phyloP scores from a whole-genome alignment of 2,113 vertebrate species.

The Brevimyrus niger region DNA sequence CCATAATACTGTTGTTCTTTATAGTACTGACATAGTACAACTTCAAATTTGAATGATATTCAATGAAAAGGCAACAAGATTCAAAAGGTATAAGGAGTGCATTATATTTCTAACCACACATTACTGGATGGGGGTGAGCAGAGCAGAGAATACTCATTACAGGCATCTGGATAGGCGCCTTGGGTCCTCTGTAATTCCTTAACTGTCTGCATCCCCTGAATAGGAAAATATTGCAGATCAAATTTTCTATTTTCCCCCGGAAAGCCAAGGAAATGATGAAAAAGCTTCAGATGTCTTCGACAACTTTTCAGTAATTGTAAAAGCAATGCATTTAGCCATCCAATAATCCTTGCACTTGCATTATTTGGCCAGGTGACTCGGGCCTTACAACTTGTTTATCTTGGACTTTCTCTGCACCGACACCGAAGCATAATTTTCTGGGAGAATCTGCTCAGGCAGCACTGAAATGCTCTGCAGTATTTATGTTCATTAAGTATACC shows the following conservation, averaged over 20 bases:
- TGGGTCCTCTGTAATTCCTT: neutral
- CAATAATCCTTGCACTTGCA: neutral
- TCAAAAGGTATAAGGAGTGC: neutral
- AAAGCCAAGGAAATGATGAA: neutral
- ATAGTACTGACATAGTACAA: neutral
- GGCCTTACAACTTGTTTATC: neutral
- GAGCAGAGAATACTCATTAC: neutral
- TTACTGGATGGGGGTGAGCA: neutral
- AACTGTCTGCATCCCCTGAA: neutral
- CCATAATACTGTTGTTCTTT: neutral
- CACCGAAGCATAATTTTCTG: conserved; percentile 29
- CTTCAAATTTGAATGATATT: neutral
- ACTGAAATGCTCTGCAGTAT: conserved; percentile 27
- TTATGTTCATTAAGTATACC: conserved; percentile 37
- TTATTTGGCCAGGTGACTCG: neutral
- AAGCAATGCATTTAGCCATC: neutral
- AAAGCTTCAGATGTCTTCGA: neutral
- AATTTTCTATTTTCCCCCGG: neutral
- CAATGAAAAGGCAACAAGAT: neutral
- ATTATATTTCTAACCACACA: neutral
- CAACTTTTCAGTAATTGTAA: neutral
- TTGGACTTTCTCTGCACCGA: neutral
- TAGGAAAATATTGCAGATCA: neutral
- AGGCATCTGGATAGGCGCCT: neutral
- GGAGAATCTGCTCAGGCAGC: conserved; percentile 25